A percentile compares a stretch with the other conserved stretches of the same genome.
These are phyloP conservation scores for Mactra quadrangularis DNA, from an alignment of 1,140 invertebrate species.

Conservation along the genomic window DNA sequence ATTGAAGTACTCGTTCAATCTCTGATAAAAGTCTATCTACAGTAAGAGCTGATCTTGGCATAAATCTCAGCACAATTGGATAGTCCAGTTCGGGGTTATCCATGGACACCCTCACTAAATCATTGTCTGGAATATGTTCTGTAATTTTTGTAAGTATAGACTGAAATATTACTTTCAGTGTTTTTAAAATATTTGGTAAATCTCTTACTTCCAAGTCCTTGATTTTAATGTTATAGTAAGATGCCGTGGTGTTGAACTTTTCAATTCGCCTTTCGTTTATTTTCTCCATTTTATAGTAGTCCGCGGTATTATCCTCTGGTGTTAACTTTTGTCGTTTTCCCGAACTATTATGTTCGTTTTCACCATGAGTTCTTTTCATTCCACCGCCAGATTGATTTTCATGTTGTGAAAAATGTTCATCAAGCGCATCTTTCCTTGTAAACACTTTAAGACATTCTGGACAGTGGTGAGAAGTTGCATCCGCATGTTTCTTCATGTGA, in stretches of 20 bases:
- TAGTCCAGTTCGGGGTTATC: conserved; percentile 21
- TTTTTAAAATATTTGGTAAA: conserved; percentile 25
- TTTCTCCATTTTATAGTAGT: conserved; percentile 1
- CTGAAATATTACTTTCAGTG: conserved; percentile 22
- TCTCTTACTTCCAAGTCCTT: conserved; percentile 17
- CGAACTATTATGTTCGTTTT: neutral
- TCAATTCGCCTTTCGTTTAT: conserved; percentile 9
- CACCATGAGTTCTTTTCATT: neutral
- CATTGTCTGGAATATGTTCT: neutral
- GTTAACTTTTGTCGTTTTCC: conserved; percentile 13
- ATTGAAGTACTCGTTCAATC: neutral
- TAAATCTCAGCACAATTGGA: neutral
- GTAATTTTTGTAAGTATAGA: conserved; percentile 4
- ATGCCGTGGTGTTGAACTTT: conserved; percentile 18
- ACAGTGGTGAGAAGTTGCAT: conserved; percentile 33
- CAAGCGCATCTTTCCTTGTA: conserved; percentile 6
- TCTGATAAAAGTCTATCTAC: neutral
- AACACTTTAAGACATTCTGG: conserved; percentile 25
- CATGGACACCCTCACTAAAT: conserved; percentile 8
- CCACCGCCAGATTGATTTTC: neutral
- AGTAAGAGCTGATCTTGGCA: conserved; percentile 5
- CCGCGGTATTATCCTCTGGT: conserved; percentile 3
- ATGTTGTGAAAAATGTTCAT: conserved; percentile 13
- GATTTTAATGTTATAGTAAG: conserved; percentile 21
- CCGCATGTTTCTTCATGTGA: conserved; percentile 6